Base-by-base conservation (phyloP, 2,113 vertebrate species). In the Calypte anna region DNA sequence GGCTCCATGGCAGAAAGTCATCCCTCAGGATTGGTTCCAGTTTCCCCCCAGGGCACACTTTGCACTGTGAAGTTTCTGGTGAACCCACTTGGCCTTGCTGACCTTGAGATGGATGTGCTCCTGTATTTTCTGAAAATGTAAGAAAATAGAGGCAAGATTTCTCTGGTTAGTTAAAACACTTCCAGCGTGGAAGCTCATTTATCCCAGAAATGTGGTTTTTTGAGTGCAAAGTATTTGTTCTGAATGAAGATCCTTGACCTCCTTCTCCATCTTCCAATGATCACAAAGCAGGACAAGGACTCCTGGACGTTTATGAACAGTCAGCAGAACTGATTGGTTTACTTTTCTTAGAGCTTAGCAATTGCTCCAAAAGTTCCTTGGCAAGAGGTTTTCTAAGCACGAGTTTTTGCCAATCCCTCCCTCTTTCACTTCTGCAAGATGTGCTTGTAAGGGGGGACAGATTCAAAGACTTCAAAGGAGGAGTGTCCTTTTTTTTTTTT, bases 21-120 rank as follows among this genome's bases (percentile, higher is more conserved):
- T 8, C 16, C 3, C 50, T 58, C 40, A 31, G 7, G 28, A 6
- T n/a, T 28, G 6, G 0, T 50, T 61, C 44, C 8, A 48, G 19
- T 9, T 68, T 36, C 24, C 53, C 70, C 18, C 22, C 48, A 68
- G 33, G 43, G 20, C 1, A 48, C 38, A 2, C 19, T 82, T 87
- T 50, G 50, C 59, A 31, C 27, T 0, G 0, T 31, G 78, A 66
- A n/a, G 6, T 74, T 93, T 67, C 67, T 67, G 46, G 14, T 59
- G 40, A 55, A n/a, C 1, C 0, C 7, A 25, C 28, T 70, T 66
- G 46, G 50, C 64, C 36, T 12, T 11, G 1, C 36, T 55, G 38
- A 75, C 14, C n/a, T 16, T 19, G 22, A 44, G 22, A 20, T 48
- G 9, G 23, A 81, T 21, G 36, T 67, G 40, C 16, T 22, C 54